Evolutionary conservation across 2,113 vertebrate species (phyloP).

Genomic region (Ondatra zibethicus): DNA sequence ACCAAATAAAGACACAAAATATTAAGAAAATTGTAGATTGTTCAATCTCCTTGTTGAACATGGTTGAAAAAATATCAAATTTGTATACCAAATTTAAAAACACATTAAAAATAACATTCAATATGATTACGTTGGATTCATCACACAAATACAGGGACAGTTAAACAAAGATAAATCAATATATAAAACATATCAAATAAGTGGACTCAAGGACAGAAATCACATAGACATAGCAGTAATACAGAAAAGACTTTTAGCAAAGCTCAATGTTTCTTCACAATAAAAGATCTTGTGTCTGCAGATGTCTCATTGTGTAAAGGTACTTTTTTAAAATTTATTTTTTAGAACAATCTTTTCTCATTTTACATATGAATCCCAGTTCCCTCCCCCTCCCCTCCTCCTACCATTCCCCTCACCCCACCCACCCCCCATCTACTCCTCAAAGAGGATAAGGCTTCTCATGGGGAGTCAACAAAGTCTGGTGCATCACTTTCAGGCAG

Average conservation of each 20-base stretch:
- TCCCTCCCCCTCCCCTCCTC: no score
- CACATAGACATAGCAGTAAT: background rate
- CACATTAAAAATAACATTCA: background rate
- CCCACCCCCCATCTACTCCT: no score
- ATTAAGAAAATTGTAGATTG: background rate
- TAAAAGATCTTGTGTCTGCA: background rate
- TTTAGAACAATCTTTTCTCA: no score
- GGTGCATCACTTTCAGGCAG: no score
- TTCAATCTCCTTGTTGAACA: background rate
- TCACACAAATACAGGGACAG: background rate
- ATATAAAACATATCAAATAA: background rate
- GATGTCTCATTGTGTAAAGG: background rate
- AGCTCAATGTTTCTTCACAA: background rate
- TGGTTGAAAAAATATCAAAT: background rate
- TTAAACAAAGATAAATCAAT: background rate
- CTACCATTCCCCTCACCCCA: no score
- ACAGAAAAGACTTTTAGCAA: background rate
- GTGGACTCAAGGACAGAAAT: background rate
- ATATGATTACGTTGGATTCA: background rate
- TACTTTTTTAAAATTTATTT: background rate
- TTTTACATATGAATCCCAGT: no score
- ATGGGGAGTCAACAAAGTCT: no score
- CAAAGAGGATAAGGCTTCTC: no score
- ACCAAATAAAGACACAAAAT: background rate
- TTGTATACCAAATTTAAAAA: background rate